phyloP scores from a whole-genome alignment of 2,113 vertebrate genomes.

The Thinocorus orbignyianus region DNA sequence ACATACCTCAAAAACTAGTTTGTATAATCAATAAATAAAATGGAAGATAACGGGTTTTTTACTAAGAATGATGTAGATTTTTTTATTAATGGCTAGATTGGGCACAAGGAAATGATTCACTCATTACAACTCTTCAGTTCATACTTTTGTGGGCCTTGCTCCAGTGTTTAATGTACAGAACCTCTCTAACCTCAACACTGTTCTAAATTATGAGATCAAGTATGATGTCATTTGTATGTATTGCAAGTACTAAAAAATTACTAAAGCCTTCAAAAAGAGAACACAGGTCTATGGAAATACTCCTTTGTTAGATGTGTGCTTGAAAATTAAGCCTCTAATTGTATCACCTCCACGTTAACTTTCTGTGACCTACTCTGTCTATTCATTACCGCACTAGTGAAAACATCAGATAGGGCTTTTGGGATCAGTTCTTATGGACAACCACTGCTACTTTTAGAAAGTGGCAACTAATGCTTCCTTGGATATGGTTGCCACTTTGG shows the following conservation, averaged over 20 bases:
- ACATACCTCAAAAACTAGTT: background rate
- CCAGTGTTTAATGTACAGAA: background rate
- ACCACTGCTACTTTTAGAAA: background rate
- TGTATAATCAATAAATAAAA: background rate
- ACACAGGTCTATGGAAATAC: background rate
- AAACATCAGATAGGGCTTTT: background rate
- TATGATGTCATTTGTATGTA: background rate
- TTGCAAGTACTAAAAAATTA: background rate
- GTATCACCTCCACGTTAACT: rapidly evolving
- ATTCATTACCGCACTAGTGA: background rate
- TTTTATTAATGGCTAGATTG: background rate
- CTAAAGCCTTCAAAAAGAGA: background rate
- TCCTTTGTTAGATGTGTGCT: background rate
- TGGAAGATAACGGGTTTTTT: background rate
- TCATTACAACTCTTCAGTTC: background rate
- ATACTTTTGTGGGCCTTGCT: background rate
- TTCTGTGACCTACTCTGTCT: background rate
- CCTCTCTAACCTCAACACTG: background rate
- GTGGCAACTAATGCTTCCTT: background rate
- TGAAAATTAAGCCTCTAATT: background rate
- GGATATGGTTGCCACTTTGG: background rate
- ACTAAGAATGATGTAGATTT: too few relatives aligned
- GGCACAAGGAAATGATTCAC: background rate
- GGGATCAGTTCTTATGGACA: background rate
- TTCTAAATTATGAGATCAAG: background rate